Conservation (phyloP, 2,113 vertebrate species). For the Saguinus imperator region DNA sequence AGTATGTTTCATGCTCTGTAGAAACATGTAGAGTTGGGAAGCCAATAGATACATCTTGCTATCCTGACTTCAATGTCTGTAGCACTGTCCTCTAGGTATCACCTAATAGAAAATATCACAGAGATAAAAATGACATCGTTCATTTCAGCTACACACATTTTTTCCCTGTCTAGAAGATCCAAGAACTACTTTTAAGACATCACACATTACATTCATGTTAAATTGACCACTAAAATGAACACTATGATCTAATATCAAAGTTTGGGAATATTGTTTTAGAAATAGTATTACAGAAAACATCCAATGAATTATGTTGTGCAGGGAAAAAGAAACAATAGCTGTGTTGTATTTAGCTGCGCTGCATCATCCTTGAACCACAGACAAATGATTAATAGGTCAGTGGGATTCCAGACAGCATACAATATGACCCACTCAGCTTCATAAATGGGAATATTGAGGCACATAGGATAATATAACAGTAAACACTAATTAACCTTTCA, state of each 20-base stretch:
- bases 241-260: background rate
- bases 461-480: background rate
- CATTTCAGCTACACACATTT: background rate
- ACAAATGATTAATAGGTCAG: background rate
- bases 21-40: constrained; percentile 12
- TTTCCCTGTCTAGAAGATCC: background rate
- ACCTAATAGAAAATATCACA: background rate
- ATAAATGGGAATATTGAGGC: background rate
- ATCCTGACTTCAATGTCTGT: background rate
- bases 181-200: background rate
- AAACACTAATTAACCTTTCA: background rate
- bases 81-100: background rate
- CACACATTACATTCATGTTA: constrained; percentile 9
- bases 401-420: background rate
- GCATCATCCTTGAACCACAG: background rate
- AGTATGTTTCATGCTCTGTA: background rate
- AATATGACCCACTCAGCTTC: background rate
- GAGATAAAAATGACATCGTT: background rate
- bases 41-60: background rate
- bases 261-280: background rate
- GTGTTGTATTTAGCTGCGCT: background rate
- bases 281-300: background rate
- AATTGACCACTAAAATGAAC: background rate
- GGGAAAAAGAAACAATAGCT: background rate
- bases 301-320: background rate